Conservation (phyloP, 2,797 vertebrate species). For the Zenarchopterus dispar region DNA sequence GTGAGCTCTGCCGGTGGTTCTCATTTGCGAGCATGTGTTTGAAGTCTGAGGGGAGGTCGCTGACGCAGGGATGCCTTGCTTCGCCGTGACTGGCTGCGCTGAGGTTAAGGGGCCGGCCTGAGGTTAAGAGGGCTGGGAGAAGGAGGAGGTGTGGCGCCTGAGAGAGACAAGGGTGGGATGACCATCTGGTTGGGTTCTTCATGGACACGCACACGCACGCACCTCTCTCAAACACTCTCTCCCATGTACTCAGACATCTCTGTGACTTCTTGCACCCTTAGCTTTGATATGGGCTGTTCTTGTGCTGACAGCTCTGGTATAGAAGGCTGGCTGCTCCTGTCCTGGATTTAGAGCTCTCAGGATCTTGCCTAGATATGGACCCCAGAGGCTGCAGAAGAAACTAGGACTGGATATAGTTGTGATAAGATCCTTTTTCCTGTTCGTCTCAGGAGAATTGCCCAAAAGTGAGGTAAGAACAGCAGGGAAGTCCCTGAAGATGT, state of each 20-base stretch:
- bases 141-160: constrained; percentile 62
- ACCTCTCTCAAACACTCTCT: constrained; percentile 64
- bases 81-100: constrained; percentile 70
- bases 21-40: constrained; percentile 70
- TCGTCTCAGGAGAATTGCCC: constrained; percentile 43
- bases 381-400: constrained; percentile 53
- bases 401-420: constrained; percentile 55
- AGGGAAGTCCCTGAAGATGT: constrained; percentile 34
- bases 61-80: constrained; percentile 45
- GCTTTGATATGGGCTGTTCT: constrained; percentile 72
- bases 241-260: constrained; percentile 61
- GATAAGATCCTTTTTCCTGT: constrained; percentile 46
- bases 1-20: constrained; percentile 57
- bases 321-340: constrained; percentile 56
- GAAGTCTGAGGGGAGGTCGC: constrained; percentile 57
- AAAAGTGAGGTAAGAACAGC: constrained; percentile 70
- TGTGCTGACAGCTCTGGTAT: constrained; percentile 68
- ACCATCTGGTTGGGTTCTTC: constrained; percentile 81
- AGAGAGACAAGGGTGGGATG: constrained; percentile 69
- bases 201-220: constrained; percentile 59
- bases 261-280: constrained; percentile 50
- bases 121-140: constrained; percentile 54
- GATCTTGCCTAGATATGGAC: constrained; percentile 65
- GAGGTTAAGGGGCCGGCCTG: constrained; percentile 70
- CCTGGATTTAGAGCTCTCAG: constrained; percentile 69